phyloP scores from a whole-genome alignment of 2,113 vertebrate genomes.

The Pteronura brasiliensis region DNA sequence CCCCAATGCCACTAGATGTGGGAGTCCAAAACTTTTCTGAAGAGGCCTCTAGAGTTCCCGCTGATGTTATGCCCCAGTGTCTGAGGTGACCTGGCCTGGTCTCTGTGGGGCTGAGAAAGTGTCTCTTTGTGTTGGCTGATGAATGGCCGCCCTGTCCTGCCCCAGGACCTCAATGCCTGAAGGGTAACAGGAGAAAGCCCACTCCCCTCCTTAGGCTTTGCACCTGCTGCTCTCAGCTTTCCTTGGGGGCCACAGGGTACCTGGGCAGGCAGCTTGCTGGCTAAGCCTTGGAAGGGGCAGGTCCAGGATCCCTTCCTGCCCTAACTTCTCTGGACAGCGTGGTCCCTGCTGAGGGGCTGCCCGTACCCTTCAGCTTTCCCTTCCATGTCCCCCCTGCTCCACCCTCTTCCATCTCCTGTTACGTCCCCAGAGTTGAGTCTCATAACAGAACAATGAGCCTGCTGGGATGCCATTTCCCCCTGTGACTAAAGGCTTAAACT shows the following conservation, averaged over 20 bases:
- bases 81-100: conserved; percentile 57
- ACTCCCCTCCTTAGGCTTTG: conserved; percentile 42
- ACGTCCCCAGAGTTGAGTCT: not conserved
- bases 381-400: not conserved
- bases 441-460: not conserved
- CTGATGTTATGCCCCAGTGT: conserved; percentile 51
- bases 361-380: not conserved
- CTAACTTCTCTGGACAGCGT: not conserved
- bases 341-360: not conserved
- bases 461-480: not conserved
- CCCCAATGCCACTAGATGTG: not conserved
- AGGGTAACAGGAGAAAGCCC: conserved; percentile 72
- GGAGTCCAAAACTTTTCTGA: not conserved
- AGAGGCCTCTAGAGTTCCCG: conserved; percentile 53
- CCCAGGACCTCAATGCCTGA: conserved; percentile 2
- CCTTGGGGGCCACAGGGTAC: not conserved
- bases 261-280: not conserved
- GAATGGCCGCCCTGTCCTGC: conserved; percentile 70
- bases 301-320: not conserved
- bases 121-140: conserved; percentile 67
- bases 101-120: conserved; percentile 44
- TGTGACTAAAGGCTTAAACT: not conserved
- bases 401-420: not conserved
- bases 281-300: not conserved
- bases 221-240: conserved; percentile 62